Percentiles rank a stretch among this genome's conserved stretches.
phyloP scores from a whole-genome alignment of 2,113 vertebrate genomes.

The Neotragus moschatus region DNA sequence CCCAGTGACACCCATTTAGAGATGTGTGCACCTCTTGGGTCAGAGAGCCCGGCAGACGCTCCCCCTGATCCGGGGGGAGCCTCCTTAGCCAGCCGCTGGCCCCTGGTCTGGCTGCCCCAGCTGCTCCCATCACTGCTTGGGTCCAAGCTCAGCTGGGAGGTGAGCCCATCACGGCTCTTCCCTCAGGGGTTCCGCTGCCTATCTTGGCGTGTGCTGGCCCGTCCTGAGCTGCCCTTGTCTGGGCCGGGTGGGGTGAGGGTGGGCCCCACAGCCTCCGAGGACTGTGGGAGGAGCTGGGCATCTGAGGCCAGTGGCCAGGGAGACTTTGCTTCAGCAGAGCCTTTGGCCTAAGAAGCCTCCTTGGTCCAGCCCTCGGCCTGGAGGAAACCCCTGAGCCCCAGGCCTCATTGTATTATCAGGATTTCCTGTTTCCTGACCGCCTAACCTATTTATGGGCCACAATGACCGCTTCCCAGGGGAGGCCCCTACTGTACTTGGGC shows the following conservation, averaged over 20 bases:
- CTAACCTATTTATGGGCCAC: conserved; percentile 76
- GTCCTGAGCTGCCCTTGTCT: conserved; percentile 34
- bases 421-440: conserved; percentile 71
- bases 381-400: conserved; percentile 54
- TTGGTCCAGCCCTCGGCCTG: background rate
- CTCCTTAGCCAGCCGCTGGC: too few species aligned
- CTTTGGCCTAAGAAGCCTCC: background rate
- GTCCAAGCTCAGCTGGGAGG: background rate
- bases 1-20: background rate
- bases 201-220: background rate
- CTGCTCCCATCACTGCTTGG: background rate
- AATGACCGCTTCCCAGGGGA: conserved; percentile 53
- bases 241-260: background rate
- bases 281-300: background rate
- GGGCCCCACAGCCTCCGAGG: background rate
- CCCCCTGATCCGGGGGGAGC: background rate
- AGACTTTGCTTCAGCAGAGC: background rate
- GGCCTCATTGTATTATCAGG: conserved; percentile 70
- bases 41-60: background rate
- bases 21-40: background rate
- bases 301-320: background rate
- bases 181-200: background rate
- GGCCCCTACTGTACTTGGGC: conserved; percentile 51
- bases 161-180: rapidly evolving
- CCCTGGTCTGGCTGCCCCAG: background rate